phyloP scores from a whole-genome alignment of 2,797 vertebrate species.

The Manis pentadactyla region DNA sequence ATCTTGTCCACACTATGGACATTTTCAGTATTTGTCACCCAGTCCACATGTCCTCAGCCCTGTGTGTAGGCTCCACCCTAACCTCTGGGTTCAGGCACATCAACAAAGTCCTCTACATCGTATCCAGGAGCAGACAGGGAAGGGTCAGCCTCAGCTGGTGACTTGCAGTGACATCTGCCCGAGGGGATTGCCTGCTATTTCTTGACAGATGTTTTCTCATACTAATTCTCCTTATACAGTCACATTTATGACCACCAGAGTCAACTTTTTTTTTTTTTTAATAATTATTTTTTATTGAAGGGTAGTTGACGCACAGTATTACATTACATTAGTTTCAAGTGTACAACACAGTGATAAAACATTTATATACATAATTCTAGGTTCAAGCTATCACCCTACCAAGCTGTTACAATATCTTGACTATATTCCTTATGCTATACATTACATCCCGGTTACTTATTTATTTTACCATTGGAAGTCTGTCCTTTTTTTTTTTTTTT shows the following conservation, averaged over 20 bases:
- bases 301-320: too few species aligned
- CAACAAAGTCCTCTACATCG: neutral
- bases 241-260: neutral
- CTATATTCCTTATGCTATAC: too few species aligned
- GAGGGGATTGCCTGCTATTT: neutral
- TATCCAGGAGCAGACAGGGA: neutral
- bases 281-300: too few species aligned
- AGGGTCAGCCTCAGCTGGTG: neutral
- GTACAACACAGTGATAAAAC: too few species aligned
- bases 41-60: neutral
- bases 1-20: neutral
- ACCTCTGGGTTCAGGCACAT: neutral
- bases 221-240: neutral
- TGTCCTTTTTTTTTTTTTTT: too few species aligned
- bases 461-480: too few species aligned
- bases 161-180: neutral
- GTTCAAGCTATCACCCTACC: too few species aligned
- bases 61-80: neutral
- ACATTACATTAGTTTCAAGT: too few species aligned
- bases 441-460: too few species aligned
- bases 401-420: too few species aligned
- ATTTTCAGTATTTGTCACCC: neutral
- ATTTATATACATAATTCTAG: too few species aligned
- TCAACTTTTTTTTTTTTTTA: too few species aligned
- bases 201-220: neutral